phyloP scores from a whole-genome alignment of 2,888 invertebrate genomes.

The Augiades crinisus region DNA sequence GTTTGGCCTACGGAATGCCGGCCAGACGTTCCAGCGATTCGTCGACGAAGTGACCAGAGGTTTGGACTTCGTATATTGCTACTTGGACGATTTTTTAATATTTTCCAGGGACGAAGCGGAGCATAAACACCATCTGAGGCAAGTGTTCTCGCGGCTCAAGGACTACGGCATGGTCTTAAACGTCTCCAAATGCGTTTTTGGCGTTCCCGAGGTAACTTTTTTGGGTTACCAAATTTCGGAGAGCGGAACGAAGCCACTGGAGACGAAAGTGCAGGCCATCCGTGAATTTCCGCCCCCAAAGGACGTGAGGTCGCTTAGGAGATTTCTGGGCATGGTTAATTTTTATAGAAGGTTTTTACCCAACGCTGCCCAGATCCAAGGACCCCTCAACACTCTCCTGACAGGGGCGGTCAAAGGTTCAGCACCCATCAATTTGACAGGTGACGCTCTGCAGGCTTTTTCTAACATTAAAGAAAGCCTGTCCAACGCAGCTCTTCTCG shows the following conservation, averaged over 20 bases:
- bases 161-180: too few species aligned
- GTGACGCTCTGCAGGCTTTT: too few species aligned
- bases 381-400: too few species aligned
- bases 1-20: too few species aligned
- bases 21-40: too few species aligned
- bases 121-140: slow-evolving; percentile 31
- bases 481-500: too few species aligned
- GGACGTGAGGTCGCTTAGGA: slow-evolving; percentile 27
- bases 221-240: slow-evolving; percentile 26
- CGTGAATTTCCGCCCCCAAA: not conserved
- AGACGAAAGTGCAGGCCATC: slow-evolving; percentile 8
- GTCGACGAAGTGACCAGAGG: slow-evolving; percentile 37
- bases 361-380: too few species aligned
- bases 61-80: slow-evolving; percentile 34
- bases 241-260: slow-evolving; percentile 29
- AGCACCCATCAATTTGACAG: too few species aligned
- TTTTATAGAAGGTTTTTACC: too few species aligned
- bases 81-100: slow-evolving; percentile 46
- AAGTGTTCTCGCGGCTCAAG: too few species aligned
- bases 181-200: slow-evolving; percentile 20
- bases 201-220: slow-evolving; percentile 22
- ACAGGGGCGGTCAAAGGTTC: too few species aligned
- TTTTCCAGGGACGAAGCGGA: slow-evolving; percentile 31
- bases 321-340: slow-evolving; percentile 30
- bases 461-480: too few species aligned